Evolutionary conservation across 2,888 invertebrate species (phyloP).

Genomic region (Xiphydria camelus): DNA sequence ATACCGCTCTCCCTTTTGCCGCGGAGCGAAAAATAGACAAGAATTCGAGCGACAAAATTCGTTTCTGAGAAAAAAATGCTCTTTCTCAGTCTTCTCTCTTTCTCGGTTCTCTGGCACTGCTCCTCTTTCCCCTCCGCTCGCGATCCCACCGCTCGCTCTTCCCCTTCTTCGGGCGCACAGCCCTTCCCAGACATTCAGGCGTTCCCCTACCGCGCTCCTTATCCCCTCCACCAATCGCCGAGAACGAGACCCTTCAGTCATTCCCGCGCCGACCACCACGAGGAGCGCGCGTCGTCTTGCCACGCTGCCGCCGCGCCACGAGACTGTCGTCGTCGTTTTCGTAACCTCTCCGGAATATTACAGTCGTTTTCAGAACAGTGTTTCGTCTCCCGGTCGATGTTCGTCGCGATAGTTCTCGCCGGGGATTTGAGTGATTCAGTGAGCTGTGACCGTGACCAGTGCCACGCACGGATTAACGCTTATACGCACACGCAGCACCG

Average conservation of each 20-base stretch:
- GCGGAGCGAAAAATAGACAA: no score
- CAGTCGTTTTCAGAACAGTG: background rate
- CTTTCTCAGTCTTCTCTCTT: no score
- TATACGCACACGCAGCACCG: conserved; percentile 2
- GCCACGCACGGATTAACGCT: conserved; percentile 28
- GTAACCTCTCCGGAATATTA: conserved; percentile 1
- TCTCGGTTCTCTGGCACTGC: no score
- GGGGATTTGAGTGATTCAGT: conserved; percentile 1
- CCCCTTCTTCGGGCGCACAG: background rate
- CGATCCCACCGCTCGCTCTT: conserved; percentile 3
- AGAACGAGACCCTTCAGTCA: conserved; percentile 40
- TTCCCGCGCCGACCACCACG: conserved; percentile 51
- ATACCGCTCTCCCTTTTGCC: no score
- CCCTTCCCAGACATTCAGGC: background rate
- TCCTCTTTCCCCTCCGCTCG: conserved; percentile 7
- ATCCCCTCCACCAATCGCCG: conserved; percentile 23
- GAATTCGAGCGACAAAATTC: no score
- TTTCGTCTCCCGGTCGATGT: background rate
- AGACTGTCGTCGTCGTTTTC: conserved; percentile 18
- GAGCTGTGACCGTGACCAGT: conserved; percentile 16
- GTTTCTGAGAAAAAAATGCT: no score
- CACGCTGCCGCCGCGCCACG: conserved; percentile 37
- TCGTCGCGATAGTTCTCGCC: conserved; percentile 12
- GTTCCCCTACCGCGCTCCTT: conserved; percentile 6
- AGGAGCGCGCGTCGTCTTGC: conserved; percentile 40